Conservation (phyloP, 1,140 invertebrate genomes). For the Sitodiplosis mosellana region DNA sequence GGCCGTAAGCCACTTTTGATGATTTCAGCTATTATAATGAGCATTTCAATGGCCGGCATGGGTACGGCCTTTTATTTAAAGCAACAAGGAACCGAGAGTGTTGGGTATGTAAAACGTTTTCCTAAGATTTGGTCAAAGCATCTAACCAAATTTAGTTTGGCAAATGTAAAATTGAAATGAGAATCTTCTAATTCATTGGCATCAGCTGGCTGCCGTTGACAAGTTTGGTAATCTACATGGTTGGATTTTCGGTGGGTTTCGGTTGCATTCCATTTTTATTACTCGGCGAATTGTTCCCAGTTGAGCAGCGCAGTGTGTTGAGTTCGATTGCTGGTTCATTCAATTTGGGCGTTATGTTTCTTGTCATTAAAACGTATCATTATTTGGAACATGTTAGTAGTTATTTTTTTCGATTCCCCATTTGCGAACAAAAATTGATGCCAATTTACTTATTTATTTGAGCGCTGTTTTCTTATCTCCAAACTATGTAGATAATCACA, state of each 20-base stretch:
- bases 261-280: constrained; percentile 67
- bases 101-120: background rate
- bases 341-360: constrained; percentile 64
- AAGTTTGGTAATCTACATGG: constrained; percentile 53
- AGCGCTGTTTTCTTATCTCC: too few species aligned
- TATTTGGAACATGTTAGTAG: constrained; percentile 20
- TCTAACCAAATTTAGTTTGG: too few species aligned
- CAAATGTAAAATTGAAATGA: too few species aligned
- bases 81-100: background rate
- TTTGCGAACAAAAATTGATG: background rate
- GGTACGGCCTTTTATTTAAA: constrained; percentile 45
- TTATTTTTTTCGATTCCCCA: too few species aligned
- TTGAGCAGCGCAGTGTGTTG: constrained; percentile 56
- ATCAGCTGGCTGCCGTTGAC: constrained; percentile 51
- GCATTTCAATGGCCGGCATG: constrained; percentile 37
- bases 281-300: constrained; percentile 52
- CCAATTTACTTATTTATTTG: background rate
- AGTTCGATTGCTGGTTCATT: constrained; percentile 50
- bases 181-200: constrained; percentile 4
- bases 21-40: constrained; percentile 42
- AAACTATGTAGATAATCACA: constrained; percentile 19
- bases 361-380: constrained; percentile 52
- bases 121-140: background rate
- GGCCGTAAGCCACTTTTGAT: constrained; percentile 51
- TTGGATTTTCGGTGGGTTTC: constrained; percentile 59